Percentiles rank a stretch among this genome's conserved stretches.
These are phyloP conservation scores for Regulus satrapa DNA, from an alignment of 2,113 vertebrate species.

Conservation along the genomic window DNA sequence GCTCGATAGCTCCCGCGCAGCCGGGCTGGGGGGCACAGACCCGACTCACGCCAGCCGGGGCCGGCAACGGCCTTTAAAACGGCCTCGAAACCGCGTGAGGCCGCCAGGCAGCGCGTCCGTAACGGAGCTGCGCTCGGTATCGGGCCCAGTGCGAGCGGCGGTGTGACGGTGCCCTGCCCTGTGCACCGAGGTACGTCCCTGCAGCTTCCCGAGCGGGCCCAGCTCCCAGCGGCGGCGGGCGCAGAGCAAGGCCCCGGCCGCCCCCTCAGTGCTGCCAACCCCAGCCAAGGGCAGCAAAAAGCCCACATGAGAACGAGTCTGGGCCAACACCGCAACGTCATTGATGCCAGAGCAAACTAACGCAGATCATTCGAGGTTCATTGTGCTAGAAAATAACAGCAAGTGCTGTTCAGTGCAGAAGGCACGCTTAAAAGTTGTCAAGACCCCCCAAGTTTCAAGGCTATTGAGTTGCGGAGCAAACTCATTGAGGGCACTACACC, in stretches of 20 bases:
- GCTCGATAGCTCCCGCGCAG: too few relatives aligned
- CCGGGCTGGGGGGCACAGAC: too few relatives aligned
- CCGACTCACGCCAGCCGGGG: neutral
- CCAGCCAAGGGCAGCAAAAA: neutral
- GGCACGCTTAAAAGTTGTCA: neutral
- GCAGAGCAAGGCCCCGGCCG: neutral
- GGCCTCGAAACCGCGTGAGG: neutral
- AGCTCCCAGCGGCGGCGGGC: neutral
- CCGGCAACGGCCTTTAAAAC: neutral
- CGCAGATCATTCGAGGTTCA: too few relatives aligned
- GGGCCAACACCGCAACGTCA: accelerated
- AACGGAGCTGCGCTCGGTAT: neutral
- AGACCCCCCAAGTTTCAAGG: neutral
- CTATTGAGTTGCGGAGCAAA: neutral
- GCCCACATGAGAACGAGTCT: accelerated
- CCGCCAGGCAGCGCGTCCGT: neutral
- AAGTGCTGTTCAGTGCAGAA: neutral
- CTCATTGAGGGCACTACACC: too few relatives aligned
- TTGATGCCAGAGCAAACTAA: neutral
- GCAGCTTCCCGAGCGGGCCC: neutral
- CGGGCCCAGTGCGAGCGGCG: neutral
- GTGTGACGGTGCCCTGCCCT: neutral
- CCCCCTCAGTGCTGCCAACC: neutral
- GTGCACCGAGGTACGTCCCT: neutral
- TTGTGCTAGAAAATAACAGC: neutral